A percentile compares a stretch with the other conserved stretches of the same genome.
Conservation (phyloP, 2,113 vertebrate species). For the Clarias gariepinus region DNA sequence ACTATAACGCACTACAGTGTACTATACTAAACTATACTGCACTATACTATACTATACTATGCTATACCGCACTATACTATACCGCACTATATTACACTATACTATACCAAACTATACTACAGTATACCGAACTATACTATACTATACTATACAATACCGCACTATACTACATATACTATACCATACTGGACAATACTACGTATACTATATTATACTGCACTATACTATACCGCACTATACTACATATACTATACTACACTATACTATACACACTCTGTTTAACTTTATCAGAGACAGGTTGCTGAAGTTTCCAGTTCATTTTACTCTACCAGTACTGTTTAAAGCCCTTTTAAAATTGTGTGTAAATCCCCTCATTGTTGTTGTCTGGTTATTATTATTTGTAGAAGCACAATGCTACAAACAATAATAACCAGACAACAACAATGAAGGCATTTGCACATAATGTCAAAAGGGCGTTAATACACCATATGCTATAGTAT, state of each 20-base stretch:
- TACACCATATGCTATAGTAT: neutral
- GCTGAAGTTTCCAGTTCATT: too few relatives aligned
- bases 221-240: neutral
- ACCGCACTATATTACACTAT: neutral
- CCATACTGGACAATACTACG: neutral
- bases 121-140: neutral
- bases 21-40: neutral
- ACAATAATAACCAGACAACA: too few relatives aligned
- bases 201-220: neutral
- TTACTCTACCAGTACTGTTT: too few relatives aligned
- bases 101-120: neutral
- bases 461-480: too few relatives aligned
- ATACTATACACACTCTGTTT: too few relatives aligned
- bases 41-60: too few relatives aligned
- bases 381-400: neutral
- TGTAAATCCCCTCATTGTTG: neutral
- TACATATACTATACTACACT: neutral
- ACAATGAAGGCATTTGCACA: too few relatives aligned
- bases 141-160: neutral
- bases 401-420: neutral
- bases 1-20: neutral
- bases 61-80: too few relatives aligned
- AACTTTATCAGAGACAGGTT: too few relatives aligned
- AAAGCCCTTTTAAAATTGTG: too few relatives aligned
- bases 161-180: neutral